phyloP scores from a whole-genome alignment of 2,113 vertebrate genomes.

The Catharus fuscescens region DNA sequence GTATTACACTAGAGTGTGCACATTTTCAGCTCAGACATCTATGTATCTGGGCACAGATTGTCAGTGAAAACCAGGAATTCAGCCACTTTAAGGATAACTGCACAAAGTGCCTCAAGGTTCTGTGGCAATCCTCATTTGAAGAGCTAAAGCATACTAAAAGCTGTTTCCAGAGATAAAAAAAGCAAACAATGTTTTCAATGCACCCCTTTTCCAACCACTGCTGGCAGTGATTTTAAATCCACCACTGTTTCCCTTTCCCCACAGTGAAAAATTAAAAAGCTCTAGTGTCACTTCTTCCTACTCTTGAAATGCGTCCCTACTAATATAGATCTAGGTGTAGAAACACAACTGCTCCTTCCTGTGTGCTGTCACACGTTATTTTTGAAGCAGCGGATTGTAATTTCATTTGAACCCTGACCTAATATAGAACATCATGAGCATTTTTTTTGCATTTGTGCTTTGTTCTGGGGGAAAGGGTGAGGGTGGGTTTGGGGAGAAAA shows the following conservation, averaged over 20 bases:
- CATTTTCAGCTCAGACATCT: neutral
- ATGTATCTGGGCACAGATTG: neutral
- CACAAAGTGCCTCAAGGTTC: neutral
- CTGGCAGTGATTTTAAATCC: neutral
- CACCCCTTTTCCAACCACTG: neutral
- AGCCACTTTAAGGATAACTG: neutral
- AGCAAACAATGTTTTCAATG: neutral
- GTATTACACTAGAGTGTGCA: neutral
- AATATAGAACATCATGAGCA: neutral
- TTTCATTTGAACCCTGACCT: slow-evolving; percentile 3
- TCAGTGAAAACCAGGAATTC: neutral
- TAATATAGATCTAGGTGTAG: neutral
- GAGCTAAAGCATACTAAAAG: neutral
- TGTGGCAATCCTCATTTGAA: neutral
- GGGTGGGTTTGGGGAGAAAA: neutral
- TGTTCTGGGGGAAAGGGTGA: rapidly evolving
- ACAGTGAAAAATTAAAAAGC: slow-evolving; percentile 1
- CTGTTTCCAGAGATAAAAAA: neutral
- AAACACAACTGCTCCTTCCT: neutral
- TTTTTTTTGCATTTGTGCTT: neutral
- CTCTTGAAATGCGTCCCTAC: neutral
- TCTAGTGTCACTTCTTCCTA: neutral
- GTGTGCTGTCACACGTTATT: neutral
- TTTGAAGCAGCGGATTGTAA: slow-evolving; percentile 6
- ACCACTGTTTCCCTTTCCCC: neutral